These are phyloP conservation scores for Bungarus multicinctus DNA, from an alignment of 2,113 vertebrate species.

Conservation along the genomic window DNA sequence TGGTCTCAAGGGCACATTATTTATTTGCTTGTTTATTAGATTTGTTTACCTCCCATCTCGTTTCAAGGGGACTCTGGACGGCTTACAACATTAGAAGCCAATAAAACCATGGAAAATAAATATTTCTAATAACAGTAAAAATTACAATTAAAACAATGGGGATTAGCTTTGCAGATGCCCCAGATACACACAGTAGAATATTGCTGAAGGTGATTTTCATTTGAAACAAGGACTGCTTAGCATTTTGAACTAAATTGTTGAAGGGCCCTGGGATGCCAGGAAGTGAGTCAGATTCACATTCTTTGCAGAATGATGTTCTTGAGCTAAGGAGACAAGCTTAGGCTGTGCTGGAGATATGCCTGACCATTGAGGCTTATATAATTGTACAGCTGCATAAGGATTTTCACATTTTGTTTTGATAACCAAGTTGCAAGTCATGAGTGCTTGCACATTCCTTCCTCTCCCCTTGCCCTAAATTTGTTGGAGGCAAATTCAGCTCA, in stretches of 20 bases:
- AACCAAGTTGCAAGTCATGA: neutral
- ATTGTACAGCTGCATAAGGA: neutral
- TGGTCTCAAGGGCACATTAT: neutral
- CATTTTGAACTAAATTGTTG: slow-evolving; percentile 28
- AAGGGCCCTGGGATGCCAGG: slow-evolving; percentile 20
- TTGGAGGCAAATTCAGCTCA: neutral
- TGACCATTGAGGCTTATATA: neutral
- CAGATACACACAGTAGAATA: neutral
- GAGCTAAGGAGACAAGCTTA: slow-evolving; percentile 46
- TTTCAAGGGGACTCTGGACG: neutral
- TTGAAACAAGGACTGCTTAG: slow-evolving; percentile 50
- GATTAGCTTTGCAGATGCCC: neutral
- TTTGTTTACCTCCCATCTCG: neutral
- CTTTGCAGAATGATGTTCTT: slow-evolving; percentile 20
- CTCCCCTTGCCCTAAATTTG: neutral
- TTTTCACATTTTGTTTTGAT: neutral
- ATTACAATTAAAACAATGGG: neutral
- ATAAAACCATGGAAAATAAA: neutral
- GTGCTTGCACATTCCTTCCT: neutral
- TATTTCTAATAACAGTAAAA: neutral
- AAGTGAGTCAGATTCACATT: slow-evolving; percentile 44
- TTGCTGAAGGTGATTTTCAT: slow-evolving; percentile 22
- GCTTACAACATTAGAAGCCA: neutral
- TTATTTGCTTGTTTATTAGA: neutral
- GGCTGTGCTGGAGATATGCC: slow-evolving; percentile 39